These are phyloP conservation scores for Hydropsyche tenuis DNA, from an alignment of 1,140 invertebrate genomes.

Conservation along the genomic window DNA sequence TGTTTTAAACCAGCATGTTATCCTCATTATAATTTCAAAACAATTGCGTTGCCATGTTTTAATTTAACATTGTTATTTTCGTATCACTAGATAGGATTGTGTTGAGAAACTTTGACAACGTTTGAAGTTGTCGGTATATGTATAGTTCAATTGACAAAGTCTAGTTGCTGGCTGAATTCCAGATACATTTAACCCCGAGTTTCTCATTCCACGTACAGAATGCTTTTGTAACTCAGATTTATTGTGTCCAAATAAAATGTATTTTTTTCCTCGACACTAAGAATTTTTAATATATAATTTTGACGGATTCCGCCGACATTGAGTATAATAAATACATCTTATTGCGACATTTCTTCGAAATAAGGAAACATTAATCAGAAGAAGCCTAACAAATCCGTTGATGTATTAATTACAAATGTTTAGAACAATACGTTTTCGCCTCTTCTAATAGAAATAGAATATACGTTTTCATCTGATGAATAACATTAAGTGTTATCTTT, in stretches of 20 bases:
- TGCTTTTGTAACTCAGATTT: slow-evolving; percentile 21
- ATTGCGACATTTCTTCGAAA: neutral
- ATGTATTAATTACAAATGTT: too few species aligned
- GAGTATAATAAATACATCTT: slow-evolving; percentile 5
- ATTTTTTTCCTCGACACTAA: too few species aligned
- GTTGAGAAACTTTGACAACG: slow-evolving; percentile 8
- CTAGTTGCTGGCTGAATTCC: slow-evolving; percentile 38
- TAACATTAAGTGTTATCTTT: too few species aligned
- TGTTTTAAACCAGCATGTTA: too few species aligned
- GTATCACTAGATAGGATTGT: neutral
- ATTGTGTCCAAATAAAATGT: neutral
- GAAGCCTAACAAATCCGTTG: slow-evolving; percentile 2
- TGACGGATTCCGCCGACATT: neutral
- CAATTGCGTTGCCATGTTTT: too few species aligned
- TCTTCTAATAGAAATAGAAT: too few species aligned
- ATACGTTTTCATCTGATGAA: too few species aligned
- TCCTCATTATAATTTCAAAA: too few species aligned
- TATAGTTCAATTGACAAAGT: slow-evolving; percentile 11
- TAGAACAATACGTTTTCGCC: too few species aligned
- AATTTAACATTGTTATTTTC: too few species aligned
- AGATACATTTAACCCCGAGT: slow-evolving; percentile 41
- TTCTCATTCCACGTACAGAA: slow-evolving; percentile 2
- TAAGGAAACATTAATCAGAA: neutral
- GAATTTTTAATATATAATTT: too few species aligned
- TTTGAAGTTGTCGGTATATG: neutral